Percentiles rank a stretch among this genome's conserved stretches.
phyloP scores from a whole-genome alignment of 2,113 vertebrate genomes.

The Gopherus flavomarginatus region DNA sequence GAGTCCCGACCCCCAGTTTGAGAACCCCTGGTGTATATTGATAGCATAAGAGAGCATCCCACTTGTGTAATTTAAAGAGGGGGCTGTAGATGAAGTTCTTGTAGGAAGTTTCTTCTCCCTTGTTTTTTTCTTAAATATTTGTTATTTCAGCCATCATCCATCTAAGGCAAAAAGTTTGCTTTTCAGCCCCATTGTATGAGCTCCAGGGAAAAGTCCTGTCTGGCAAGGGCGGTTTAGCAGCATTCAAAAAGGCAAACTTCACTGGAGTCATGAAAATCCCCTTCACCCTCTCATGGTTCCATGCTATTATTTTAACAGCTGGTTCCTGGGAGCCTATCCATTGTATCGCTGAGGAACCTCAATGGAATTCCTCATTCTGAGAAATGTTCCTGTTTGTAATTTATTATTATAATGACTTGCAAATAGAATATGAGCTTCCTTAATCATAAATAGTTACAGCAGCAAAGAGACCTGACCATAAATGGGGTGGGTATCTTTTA shows the following conservation, averaged over 20 bases:
- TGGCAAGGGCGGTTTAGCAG: background rate
- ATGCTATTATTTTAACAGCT: conserved; percentile 6
- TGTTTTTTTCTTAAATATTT: background rate
- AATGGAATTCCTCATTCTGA: background rate
- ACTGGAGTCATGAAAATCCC: accelerated
- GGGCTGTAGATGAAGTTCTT: background rate
- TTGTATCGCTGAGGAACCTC: background rate
- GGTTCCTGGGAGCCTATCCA: background rate
- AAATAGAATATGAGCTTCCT: background rate
- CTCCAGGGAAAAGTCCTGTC: accelerated
- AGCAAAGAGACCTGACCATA: background rate
- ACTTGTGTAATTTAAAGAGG: background rate
- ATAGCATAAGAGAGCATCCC: background rate
- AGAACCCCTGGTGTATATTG: background rate
- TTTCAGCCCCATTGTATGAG: accelerated
- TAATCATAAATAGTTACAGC: accelerated
- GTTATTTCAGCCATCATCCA: background rate
- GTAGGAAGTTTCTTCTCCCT: background rate
- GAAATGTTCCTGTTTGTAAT: background rate
- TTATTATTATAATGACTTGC: background rate
- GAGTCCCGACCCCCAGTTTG: too few species aligned
- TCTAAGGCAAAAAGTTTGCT: background rate
- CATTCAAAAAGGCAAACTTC: background rate
- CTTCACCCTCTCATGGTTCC: background rate
- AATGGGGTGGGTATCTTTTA: background rate